These are phyloP conservation scores for Fratercula arctica DNA, from an alignment of 2,797 vertebrate species.

Conservation along the genomic window DNA sequence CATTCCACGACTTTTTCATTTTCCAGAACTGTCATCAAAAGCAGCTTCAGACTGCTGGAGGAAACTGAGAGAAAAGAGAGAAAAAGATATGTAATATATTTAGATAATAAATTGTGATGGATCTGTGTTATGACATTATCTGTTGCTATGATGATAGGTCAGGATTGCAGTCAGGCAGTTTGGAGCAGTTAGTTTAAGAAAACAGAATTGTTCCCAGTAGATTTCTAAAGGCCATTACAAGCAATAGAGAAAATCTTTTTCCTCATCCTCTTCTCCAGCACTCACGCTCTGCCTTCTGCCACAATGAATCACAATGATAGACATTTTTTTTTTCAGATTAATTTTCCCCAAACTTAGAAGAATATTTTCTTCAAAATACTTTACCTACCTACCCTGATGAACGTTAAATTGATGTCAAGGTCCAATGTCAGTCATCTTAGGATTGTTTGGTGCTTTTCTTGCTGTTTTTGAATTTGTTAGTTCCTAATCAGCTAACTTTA, in stretches of 20 bases:
- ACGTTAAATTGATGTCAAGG: not conserved
- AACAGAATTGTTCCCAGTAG: slow-evolving; percentile 33
- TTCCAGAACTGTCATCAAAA: slow-evolving; percentile 39
- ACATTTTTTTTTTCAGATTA: not conserved
- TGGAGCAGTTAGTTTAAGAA: slow-evolving; percentile 24
- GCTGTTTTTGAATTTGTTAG: not conserved
- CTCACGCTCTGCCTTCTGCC: not conserved
- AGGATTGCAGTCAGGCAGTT: slow-evolving; percentile 14
- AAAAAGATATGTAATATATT: slow-evolving; percentile 11
- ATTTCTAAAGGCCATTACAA: slow-evolving; percentile 16
- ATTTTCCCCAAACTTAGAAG: not conserved
- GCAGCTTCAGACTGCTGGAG: not conserved
- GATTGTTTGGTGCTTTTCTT: not conserved
- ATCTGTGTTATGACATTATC: slow-evolving; percentile 58
- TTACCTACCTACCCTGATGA: not conserved
- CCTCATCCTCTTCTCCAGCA: not conserved
- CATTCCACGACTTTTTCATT: slow-evolving; percentile 21
- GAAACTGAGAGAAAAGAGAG: slow-evolving; percentile 13
- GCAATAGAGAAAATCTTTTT: slow-evolving; percentile 25
- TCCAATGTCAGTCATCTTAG: not conserved
- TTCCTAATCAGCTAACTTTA: not conserved
- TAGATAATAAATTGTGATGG: slow-evolving; percentile 48
- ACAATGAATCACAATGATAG: not conserved
- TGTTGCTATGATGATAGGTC: slow-evolving; percentile 11
- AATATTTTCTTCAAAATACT: not conserved